Percentiles rank a stretch among this genome's conserved stretches.
Evolutionary conservation across 2,797 vertebrate species (phyloP).

Genomic region (Allenopithecus nigroviridis): DNA sequence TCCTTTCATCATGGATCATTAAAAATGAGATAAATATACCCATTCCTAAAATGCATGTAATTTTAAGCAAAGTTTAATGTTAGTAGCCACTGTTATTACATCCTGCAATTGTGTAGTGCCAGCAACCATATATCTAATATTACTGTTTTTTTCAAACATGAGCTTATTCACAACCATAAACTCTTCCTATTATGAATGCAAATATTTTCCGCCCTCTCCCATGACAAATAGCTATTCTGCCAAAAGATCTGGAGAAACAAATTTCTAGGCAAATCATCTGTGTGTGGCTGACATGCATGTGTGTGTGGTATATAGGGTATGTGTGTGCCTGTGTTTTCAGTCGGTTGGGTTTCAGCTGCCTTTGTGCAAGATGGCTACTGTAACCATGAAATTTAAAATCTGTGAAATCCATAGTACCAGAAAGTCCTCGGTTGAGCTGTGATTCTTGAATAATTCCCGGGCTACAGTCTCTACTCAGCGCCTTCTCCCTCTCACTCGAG

Average conservation of each 20-base stretch:
- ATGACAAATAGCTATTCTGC: neutral
- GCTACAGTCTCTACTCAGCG: neutral
- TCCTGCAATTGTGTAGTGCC: neutral
- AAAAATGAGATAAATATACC: neutral
- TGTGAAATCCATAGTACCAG: neutral
- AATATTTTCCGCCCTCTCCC: neutral
- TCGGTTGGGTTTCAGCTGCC: neutral
- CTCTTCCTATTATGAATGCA: neutral
- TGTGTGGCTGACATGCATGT: no score
- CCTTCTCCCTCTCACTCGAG: neutral
- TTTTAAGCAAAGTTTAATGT: neutral
- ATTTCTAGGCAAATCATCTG: neutral
- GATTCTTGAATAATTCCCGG: neutral
- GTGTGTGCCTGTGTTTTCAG: neutral
- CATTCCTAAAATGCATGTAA: neutral
- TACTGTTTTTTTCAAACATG: neutral
- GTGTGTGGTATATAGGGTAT: neutral
- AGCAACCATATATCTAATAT: neutral
- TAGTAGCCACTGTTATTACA: neutral
- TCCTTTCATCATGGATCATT: neutral
- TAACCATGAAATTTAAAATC: neutral
- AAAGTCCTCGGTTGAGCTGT: neutral
- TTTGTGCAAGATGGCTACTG: neutral
- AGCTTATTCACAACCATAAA: neutral
- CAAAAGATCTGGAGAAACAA: neutral